Evolutionary conservation across 2,888 invertebrate species (phyloP).

Genomic region (Hyles lineata): DNA sequence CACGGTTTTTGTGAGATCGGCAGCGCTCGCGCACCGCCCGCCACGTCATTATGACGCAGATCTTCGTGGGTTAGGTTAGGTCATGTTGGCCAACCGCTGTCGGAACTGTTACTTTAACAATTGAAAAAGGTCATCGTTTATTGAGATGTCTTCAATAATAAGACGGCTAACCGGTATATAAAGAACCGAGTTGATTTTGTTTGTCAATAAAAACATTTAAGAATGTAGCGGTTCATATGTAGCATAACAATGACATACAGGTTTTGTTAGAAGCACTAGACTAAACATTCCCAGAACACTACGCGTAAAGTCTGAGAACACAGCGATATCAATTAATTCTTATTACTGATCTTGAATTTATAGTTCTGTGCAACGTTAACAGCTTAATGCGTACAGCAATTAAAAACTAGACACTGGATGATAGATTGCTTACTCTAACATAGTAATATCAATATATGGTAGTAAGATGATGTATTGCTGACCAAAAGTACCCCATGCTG

Average conservation of each 20-base stretch:
- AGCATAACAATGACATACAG: too few species aligned
- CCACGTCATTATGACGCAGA: slow-evolving; percentile 59
- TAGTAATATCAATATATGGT: neutral
- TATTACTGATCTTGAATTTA: too few species aligned
- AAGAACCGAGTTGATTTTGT: neutral
- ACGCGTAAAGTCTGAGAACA: too few species aligned
- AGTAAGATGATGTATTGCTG: neutral
- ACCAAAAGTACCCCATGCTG: neutral
- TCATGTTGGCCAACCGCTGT: slow-evolving; percentile 48
- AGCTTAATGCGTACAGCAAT: too few species aligned
- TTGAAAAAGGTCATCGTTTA: slow-evolving; percentile 26
- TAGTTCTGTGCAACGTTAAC: too few species aligned
- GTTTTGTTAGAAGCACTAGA: too few species aligned
- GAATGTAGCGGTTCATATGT: too few species aligned
- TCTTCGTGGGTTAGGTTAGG: slow-evolving; percentile 63
- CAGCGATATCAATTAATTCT: too few species aligned
- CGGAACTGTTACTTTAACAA: slow-evolving; percentile 42
- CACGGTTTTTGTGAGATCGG: slow-evolving; percentile 70
- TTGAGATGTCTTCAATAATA: slow-evolving; percentile 17
- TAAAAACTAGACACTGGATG: too few species aligned
- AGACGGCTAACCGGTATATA: neutral
- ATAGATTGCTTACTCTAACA: neutral
- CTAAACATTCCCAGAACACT: too few species aligned
- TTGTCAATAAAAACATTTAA: too few species aligned
- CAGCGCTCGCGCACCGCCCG: slow-evolving; percentile 40